phyloP scores from a whole-genome alignment of 1,140 invertebrate genomes.

The Papilio helenus region DNA sequence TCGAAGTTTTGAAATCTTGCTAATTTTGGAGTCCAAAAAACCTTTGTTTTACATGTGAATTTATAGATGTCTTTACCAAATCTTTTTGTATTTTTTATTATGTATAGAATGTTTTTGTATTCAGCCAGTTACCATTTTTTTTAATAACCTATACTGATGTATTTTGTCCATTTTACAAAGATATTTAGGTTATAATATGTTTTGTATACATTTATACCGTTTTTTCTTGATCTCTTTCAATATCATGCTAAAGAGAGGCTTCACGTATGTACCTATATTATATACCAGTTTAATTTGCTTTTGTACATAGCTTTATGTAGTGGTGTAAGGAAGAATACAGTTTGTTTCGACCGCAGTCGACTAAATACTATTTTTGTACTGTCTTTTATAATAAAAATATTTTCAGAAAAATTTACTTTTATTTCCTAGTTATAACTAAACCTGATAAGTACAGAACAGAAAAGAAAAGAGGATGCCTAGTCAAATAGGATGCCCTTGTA shows the following conservation, averaged over 20 bases:
- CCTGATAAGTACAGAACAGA: too few relatives aligned
- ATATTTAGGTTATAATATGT: slow-evolving; percentile 16
- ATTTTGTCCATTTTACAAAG: slow-evolving; percentile 36
- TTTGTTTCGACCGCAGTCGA: slow-evolving; percentile 63
- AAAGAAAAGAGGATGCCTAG: too few relatives aligned
- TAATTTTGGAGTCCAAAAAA: not conserved
- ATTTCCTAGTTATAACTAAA: slow-evolving; percentile 4
- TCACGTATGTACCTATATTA: slow-evolving; percentile 41
- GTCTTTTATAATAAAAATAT: slow-evolving; percentile 72
- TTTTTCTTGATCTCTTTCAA: slow-evolving; percentile 59
- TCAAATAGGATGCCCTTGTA: too few relatives aligned
- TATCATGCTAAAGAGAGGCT: slow-evolving; percentile 45
- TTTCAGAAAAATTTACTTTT: slow-evolving; percentile 44
- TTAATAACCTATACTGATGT: not conserved
- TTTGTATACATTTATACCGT: slow-evolving; percentile 40
- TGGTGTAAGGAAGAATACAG: slow-evolving; percentile 59
- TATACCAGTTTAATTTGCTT: slow-evolving; percentile 64
- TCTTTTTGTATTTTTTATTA: not conserved
- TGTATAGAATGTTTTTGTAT: not conserved
- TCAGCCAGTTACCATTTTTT: not conserved
- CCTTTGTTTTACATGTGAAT: not conserved
- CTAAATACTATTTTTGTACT: slow-evolving; percentile 72
- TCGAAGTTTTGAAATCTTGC: slow-evolving; percentile 23
- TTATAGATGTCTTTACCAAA: not conserved
- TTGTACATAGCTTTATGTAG: slow-evolving; percentile 72